These are phyloP conservation scores for Phodopus roborovskii DNA, from an alignment of 2,113 vertebrate genomes.

Conservation along the genomic window DNA sequence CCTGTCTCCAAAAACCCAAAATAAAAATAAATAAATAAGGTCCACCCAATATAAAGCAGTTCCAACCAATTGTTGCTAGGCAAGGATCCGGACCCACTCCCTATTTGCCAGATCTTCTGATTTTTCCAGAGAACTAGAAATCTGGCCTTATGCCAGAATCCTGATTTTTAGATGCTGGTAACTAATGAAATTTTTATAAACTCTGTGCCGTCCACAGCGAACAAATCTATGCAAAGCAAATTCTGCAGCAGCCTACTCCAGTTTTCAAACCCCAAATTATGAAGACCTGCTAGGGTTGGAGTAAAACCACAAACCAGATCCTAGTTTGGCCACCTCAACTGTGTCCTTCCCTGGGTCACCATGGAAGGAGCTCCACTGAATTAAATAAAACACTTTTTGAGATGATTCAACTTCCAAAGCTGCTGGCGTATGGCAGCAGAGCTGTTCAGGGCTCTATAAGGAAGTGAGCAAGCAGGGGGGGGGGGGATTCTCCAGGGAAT, in stretches of 20 bases:
- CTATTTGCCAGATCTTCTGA: constrained; percentile 18
- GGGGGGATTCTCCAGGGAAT: neutral
- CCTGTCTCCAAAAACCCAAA: neutral
- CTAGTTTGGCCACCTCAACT: neutral
- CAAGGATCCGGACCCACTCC: neutral
- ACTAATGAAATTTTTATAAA: constrained; percentile 61
- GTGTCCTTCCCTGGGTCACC: neutral
- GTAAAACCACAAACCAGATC: neutral
- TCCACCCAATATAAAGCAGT: neutral
- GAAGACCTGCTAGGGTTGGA: neutral
- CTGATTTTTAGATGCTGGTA: constrained; percentile 56
- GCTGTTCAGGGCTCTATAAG: neutral
- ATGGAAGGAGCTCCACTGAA: neutral
- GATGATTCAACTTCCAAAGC: constrained; percentile 31
- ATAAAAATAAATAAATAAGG: neutral
- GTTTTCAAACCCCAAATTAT: constrained; percentile 19
- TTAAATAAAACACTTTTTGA: neutral
- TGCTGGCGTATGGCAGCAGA: neutral
- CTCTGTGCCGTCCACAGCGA: constrained; percentile 41
- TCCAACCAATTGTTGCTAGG: constrained; percentile 36
- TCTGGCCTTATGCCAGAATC: constrained; percentile 48
- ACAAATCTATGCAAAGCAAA: constrained; percentile 50
- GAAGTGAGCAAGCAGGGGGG: neutral
- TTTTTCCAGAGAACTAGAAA: constrained; percentile 67
- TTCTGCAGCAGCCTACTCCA: neutral